Percentiles rank a stretch among this genome's conserved stretches.
phyloP scores from a whole-genome alignment of 2,888 invertebrate species.

The Crossocerus cetratus region DNA sequence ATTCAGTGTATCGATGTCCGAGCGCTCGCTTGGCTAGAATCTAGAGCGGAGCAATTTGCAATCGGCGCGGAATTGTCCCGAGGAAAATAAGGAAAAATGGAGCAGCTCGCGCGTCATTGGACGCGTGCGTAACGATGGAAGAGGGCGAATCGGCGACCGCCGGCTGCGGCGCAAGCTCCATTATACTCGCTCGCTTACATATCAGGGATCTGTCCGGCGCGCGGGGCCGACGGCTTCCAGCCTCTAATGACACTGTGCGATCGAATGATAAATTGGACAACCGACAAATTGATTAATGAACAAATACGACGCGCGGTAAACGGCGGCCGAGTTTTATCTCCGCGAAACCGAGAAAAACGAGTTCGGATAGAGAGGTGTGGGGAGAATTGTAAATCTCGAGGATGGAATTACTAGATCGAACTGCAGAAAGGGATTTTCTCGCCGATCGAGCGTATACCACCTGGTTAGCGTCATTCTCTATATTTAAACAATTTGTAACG shows the following conservation, averaged over 20 bases:
- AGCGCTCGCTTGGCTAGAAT: background rate
- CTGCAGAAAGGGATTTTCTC: background rate
- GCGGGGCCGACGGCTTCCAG: background rate
- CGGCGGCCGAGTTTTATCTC: background rate
- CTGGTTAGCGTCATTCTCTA: background rate
- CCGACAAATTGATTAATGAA: background rate
- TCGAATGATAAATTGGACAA: background rate
- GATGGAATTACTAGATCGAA: too few species aligned
- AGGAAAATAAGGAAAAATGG: slow-evolving; percentile 16
- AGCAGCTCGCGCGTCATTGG: slow-evolving; percentile 14
- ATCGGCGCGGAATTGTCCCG: background rate
- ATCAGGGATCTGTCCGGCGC: background rate
- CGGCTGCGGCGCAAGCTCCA: background rate
- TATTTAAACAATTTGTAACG: slow-evolving; percentile 3
- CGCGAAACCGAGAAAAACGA: too few species aligned
- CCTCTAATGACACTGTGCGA: background rate
- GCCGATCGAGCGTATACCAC: background rate
- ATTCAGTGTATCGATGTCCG: too few species aligned
- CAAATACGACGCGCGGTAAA: background rate
- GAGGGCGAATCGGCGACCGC: background rate
- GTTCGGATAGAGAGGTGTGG: too few species aligned
- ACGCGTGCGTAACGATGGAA: slow-evolving; percentile 10
- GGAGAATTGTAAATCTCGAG: too few species aligned
- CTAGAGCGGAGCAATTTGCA: background rate
- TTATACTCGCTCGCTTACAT: background rate